Evolutionary conservation across 2,113 vertebrate genomes (phyloP), one percentile per base, ranked within the genome.

Genomic region (Dipodomys spectabilis): DNA sequence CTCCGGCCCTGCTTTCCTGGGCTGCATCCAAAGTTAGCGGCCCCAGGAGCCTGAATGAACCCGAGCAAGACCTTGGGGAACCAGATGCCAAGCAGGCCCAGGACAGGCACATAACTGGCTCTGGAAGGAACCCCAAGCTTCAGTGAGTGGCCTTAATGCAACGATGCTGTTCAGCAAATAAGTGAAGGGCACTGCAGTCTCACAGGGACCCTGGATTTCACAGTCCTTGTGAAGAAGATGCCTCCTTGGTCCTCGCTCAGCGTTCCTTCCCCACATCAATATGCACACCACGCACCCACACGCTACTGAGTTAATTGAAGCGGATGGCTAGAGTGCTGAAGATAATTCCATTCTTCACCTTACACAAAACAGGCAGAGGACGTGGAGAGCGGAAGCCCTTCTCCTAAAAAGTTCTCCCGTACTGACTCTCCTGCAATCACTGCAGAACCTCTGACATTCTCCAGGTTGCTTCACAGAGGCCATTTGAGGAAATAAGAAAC

Each of bases 401-500:
- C 39, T 39, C 6, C 39, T 39, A 39, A 39, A 39, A 39, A 39
- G 39, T 39, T 39, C 86, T 28, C 53, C 53, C 2, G 16, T 45
- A 44, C 53, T 16, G 53, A 57, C 53, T 15, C 53, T 16, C 2
- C 13, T 30, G 1, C 13, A 80, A 80, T 72, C 77, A 32, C 73
- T 49, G 28, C 19, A n/a, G 45, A 35, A 73, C 74, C 74, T 77
- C 18, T 68, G 65, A 67, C 80, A n/a, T n/a, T 62, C 91, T 89
- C 64, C 57, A 78, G 93, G 87, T 68, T 62, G n/a, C 27, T 84
- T 90, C 62, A 68, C 15, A 5, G 80, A 57, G 57, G 30, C 8
- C 30, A 57, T 78, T 93, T 44, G 92, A 32, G 82, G 82, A 93
- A 90, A 90, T 16, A 64, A 89, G 81, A 82, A 78, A 35, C 12